These are phyloP conservation scores for Agrypnus murinus DNA, from an alignment of 2,888 invertebrate species.

Conservation along the genomic window DNA sequence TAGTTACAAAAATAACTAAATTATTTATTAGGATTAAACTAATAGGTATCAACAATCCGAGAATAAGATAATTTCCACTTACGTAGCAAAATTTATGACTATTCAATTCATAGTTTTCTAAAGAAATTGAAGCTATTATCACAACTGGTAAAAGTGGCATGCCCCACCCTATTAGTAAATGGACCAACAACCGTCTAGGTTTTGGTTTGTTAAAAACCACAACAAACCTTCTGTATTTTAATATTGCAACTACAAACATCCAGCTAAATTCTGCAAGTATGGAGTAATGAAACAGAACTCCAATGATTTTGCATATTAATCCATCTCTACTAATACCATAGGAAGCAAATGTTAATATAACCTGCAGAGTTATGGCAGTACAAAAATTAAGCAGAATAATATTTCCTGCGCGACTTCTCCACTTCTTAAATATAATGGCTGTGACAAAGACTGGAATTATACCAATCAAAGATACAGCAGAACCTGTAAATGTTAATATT, in stretches of 20 bases:
- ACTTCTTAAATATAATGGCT: conserved; percentile 73
- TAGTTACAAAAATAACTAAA: conserved; percentile 71
- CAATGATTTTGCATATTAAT: conserved; percentile 73
- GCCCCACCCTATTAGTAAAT: conserved; percentile 77
- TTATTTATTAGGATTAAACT: conserved; percentile 72
- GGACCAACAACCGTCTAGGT: conserved; percentile 75
- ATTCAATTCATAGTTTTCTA: conserved; percentile 57
- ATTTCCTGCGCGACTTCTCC: conserved; percentile 76
- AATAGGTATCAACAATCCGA: conserved; percentile 73
- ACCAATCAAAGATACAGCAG: conserved; percentile 71
- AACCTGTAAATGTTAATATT: conserved; percentile 71
- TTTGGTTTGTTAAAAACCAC: conserved; percentile 75
- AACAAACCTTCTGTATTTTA: conserved; percentile 78
- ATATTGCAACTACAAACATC: conserved; percentile 79
- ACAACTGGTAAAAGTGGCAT: conserved; percentile 73
- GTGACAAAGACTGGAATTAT: conserved; percentile 71
- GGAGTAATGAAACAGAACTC: conserved; percentile 76
- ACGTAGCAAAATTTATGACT: conserved; percentile 72
- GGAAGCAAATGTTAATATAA: conserved; percentile 68
- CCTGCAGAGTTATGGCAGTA: conserved; percentile 70
- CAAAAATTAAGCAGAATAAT: conserved; percentile 73
- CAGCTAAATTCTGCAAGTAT: conserved; percentile 78
- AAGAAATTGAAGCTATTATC: conserved; percentile 53
- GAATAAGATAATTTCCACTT: conserved; percentile 72
- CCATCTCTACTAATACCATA: conserved; percentile 66